Evolutionary conservation across 1,140 invertebrate genomes (phyloP), one percentile per base, ranked within the genome.

Genomic region (Propsilocerus akamusi): DNA sequence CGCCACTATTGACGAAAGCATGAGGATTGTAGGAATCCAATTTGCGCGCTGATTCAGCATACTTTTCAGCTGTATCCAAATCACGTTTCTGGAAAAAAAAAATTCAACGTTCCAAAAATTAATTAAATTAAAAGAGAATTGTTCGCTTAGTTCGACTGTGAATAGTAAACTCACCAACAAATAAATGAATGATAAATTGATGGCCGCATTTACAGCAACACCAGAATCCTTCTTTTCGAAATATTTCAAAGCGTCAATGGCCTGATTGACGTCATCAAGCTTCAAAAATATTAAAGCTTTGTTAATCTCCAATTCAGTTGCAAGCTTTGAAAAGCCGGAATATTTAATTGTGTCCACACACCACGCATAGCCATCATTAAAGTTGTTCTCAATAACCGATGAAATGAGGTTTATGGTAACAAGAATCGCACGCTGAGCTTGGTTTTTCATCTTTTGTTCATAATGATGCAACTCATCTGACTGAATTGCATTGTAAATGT

Each of bases 381-480:
- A 86, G 41, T 76, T 77, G 48, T 78, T 74, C 58, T 87, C 78
- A 54, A 95, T 88, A 10, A 84, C 76, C 17, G 87, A 86, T 4
- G 91, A 84, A 56, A 96, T 94, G 25, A 96, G 72, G 67, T 94
- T 90, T n/a, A 89, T 87, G 37, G 88, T 85, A 51, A 81, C 87
- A 25, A 94, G 73, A 58, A 96, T 89, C 53, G 78, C 83, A 56
- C 80, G 78, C 60, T 95, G 89, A 3, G 87, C 86, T 56, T 86
- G 78, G 52, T 76, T 72, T 58, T 80, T 80, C 41, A 77, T 72
- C 57, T 82, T 72, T 51, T 78, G 76, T 58, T 91, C 88, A 51
- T 87, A 77, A 56, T 77, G 72, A 22, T 83, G 74, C 5, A 95
- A 66, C 46, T 80, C 72, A 59, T 95, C 90, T 57, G 79, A 81